Percentiles rank a stretch among this genome's conserved stretches.
phyloP scores from a whole-genome alignment of 2,888 invertebrate genomes.

The Drosophila mayaguana region DNA sequence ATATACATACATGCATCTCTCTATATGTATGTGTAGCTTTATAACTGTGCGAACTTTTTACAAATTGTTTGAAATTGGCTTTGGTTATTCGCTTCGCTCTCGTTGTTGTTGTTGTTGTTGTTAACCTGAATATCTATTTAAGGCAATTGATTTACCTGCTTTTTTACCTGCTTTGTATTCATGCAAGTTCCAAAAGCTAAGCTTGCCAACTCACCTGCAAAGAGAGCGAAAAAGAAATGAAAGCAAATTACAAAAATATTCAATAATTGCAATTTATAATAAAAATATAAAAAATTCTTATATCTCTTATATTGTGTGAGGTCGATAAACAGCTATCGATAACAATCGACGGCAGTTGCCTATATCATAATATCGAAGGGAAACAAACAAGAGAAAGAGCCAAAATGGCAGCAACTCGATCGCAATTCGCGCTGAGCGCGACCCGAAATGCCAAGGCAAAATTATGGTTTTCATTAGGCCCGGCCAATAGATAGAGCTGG shows the following conservation, averaged over 20 bases:
- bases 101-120: slow-evolving; percentile 18
- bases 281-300: too few species aligned
- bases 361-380: neutral
- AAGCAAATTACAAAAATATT: slow-evolving; percentile 10
- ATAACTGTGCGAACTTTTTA: slow-evolving; percentile 56
- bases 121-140: slow-evolving; percentile 57
- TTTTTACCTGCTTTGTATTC: slow-evolving; percentile 50
- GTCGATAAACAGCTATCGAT: neutral
- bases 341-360: neutral
- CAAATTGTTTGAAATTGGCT: slow-evolving; percentile 65
- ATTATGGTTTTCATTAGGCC: slow-evolving; percentile 77
- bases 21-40: slow-evolving; percentile 9
- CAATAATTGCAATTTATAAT: neutral
- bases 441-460: slow-evolving; percentile 63
- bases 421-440: slow-evolving; percentile 29
- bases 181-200: slow-evolving; percentile 17
- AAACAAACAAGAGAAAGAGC: neutral
- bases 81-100: slow-evolving; percentile 15
- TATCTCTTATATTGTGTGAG: neutral
- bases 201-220: slow-evolving; percentile 65
- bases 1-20: neutral
- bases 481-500: slow-evolving; percentile 40
- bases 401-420: slow-evolving; percentile 41
- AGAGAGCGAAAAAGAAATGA: slow-evolving; percentile 25
- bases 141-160: slow-evolving; percentile 33